Base-by-base conservation (phyloP, 2,888 invertebrate genomes). In the Drosophila yooni region DNA sequence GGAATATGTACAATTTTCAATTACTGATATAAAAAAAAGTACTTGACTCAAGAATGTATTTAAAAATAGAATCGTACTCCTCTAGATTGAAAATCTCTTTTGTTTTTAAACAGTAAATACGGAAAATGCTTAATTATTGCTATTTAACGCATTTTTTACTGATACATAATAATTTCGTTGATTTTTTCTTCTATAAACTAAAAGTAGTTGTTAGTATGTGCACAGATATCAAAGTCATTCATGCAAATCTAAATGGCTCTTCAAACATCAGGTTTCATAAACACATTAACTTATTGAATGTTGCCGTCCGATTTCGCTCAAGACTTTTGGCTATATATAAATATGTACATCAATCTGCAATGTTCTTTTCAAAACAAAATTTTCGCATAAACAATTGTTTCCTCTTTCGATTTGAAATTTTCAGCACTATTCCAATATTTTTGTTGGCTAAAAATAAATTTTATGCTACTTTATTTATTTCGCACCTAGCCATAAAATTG, bases 401-500 rank as follows among this genome's bases (percentile, higher is more conserved):
- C 84, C 84, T 75, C 52, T 87, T 58, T 52, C 50, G n/a, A 64
- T 71, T 52, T 69, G 73, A 43, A 38, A 62, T 71, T 52, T 67
- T 73, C 50, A 38, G 18, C 27, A 27, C 27, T 54, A 70, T 73
- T 85, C 71, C 70, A 74, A 72, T 72, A 70, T 79, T 63, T 80
- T 77, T 33, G 31, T 53, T 29, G 18, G 15, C 68, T 61, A 66
- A 70, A 81, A 74, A 74, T 84, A 63, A 65, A 74, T 72, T 72
- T 8, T 11, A 18, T 82, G 60, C 65, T 59, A 70, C 72, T 81
- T 60, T 70, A 88, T 89, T 84, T 80, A 73, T 76, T 75, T 86
- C 89, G 69, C 85, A 86, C 89, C 85, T 81, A 84, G 25, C 81
- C 88, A 85, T 89, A 82, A 89, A 89, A 61, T 88, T 63, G 70